Evolutionary conservation across 2,113 vertebrate genomes (phyloP), one percentile per base, ranked within the genome.

Genomic region (Arvicanthis niloticus): DNA sequence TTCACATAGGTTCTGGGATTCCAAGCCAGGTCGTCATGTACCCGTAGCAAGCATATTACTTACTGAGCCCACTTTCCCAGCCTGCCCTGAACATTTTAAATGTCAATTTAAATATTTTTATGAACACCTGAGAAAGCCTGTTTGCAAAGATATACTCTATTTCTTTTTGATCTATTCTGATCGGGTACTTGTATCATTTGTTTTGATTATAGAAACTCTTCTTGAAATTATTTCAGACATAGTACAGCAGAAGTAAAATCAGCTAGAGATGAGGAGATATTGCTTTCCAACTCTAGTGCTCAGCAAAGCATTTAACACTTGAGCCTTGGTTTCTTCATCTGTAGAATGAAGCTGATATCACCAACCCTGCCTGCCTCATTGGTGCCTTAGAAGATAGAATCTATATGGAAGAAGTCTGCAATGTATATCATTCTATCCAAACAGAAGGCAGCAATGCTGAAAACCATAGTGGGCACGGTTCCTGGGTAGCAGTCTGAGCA

Each of bases 131-230:
- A 24, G 80, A 67, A 94, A 85, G 56, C 3, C 82, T 60, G 4
- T 8, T 8, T 45, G 11, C 31, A 62, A 45, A 76, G 84, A 70
- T 76, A 15, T 12, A n/a, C 31, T 8, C 1, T 34, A 53, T 42
- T 91, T 89, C n/a, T 6, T 67, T 62, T 89, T 45, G 72, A 8
- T 7, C 88, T 48, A 68, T 94, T 31, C 19, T 40, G 68, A 58
- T 1, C n/a, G 73, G 88, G 70, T 48, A 89, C 60, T 81, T 78
- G 53, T 53, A 67, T 45, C 11, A 10, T 62, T 78, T 53, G 58
- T 82, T 84, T 86, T 86, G 68, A 31, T 82, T 7, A 87, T 91
- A 9, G 53, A 93, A 97, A 94, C 53, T 58, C 67, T 48, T 48
- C 45, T n/a, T 21, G 6, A 24, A 73, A 17, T 31, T 58, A 31